Evolutionary conservation across 2,888 invertebrate genomes (phyloP), one percentile per base, ranked within the genome.

Genomic region (Fragum sueziense): DNA sequence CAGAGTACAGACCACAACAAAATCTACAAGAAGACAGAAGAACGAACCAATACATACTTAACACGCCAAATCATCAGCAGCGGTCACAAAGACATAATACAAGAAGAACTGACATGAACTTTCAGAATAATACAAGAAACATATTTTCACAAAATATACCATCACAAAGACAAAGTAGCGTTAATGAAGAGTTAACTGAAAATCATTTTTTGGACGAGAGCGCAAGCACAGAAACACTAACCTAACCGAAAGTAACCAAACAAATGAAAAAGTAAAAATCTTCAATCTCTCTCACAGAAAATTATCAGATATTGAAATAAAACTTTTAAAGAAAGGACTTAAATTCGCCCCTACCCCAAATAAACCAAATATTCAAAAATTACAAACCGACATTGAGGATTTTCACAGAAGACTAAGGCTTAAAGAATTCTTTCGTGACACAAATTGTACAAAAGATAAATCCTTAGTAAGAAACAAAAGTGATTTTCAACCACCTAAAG

Each of bases 391-490:
- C n/a, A 27, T 59, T 17, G 17, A 17, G 6, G 71, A 71, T 47
- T 71, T 71, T 34, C 20, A 11, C 2, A 41, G 61, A 61, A 71
- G 37, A 41, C 37, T 70, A 9, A 57, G 37, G n/a, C 25, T 70
- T 0, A 59, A 27, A 37, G 71, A 61, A 61, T 71, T 22, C 22
- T 71, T 71, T 70, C 11, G 22, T 34, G 61, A 61, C 9, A 41
- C 27, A n/a, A 29, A 41, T 0, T 14, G 7, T 9, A 27, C 25
- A 27, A n/a, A 27, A 29, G 71, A 47, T 71, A 31, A 61, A 7
- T 71, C 71, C 7, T 47, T 61, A 9, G 71, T 71, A 27, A 61
- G 61, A 61, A 71, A 71, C 25, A 71, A 71, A 20, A 70, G 57
- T 70, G 17, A 27, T 20, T 69, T 69, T 69, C 51, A 69, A 69